Conservation (phyloP, 2,888 invertebrate species). For the Hydrotaea cyrtoneurina region DNA sequence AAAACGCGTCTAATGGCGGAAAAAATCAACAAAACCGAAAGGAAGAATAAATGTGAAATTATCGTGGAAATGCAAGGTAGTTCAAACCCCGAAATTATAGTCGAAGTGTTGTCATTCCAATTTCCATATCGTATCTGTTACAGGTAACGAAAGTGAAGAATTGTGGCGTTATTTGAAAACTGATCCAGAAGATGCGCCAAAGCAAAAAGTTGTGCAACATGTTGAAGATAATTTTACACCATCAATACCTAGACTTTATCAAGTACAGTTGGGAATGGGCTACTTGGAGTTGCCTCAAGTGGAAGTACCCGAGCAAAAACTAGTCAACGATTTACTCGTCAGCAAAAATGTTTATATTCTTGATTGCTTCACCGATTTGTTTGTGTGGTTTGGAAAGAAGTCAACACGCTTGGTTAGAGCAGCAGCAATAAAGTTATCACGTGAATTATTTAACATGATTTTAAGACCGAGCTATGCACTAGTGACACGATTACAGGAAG, state of each 20-base stretch:
- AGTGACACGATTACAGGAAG: constrained; percentile 95
- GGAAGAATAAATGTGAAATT: constrained; percentile 96
- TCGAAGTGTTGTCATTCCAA: neutral
- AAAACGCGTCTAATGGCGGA: constrained; percentile 91
- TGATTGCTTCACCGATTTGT: constrained; percentile 96
- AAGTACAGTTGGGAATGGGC: constrained; percentile 98
- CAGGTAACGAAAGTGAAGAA: constrained; percentile 88
- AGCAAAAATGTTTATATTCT: constrained; percentile 97
- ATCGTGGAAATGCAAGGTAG: constrained; percentile 88
- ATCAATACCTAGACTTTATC: constrained; percentile 89
- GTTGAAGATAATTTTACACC: constrained; percentile 75
- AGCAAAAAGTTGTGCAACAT: constrained; percentile 80
- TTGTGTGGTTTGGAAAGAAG: constrained; percentile 99
- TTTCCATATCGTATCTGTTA: neutral
- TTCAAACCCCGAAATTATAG: neutral
- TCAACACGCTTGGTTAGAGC: constrained; percentile 96
- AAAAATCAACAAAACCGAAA: constrained; percentile 98
- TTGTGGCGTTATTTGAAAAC: constrained; percentile 90
- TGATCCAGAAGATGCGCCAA: constrained; percentile 77
- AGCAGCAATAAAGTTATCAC: constrained; percentile 97
- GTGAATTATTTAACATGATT: constrained; percentile 97
- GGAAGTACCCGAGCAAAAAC: constrained; percentile 87
- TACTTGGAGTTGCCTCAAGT: constrained; percentile 98
- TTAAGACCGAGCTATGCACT: constrained; percentile 92
- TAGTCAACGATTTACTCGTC: constrained; percentile 89